Evolutionary conservation across 2,888 invertebrate genomes (phyloP), one percentile per base, ranked within the genome.

Genomic region (Lasioglossum marginatum): DNA sequence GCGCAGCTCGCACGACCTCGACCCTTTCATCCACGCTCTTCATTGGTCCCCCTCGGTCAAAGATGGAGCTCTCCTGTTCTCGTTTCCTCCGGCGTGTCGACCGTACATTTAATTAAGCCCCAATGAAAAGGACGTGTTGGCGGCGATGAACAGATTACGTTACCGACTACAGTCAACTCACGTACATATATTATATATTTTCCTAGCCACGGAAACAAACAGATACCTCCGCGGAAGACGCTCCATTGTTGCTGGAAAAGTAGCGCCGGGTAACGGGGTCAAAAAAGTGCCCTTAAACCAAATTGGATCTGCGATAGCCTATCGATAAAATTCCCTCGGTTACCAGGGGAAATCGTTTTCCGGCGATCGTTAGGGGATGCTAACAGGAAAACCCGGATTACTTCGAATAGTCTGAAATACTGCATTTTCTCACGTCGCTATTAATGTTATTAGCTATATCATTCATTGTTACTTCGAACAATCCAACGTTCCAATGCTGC

Each of bases 51-150:
- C 83, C 84, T 87, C 85, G 73, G 81, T 82, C 80, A 82, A 85
- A 83, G 85, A 81, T 89, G 84, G 52, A 68, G 80, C 85, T 82
- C 88, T 86, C 79, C 87, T 83, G 85, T 75, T 87, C 91, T 88
- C 87, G 85, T 88, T 90, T 90, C 83, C 88, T 89, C 82, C 89
- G 84, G 83, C 87, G 86, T 83, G 90, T 88, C 89, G 85, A 82
- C 80, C 82, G 76, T 88, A 90, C 91, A 93, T 93, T 93, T 92
- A 93, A 93, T 93, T 93, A 93, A 93, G 91, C 89, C 89, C 90
- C 93, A 92, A 93, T 93, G 92, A 92, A 93, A 93, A 92, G 92
- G 91, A 93, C 89, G 91, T 83, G 92, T 89, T 89, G 88, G 87
- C 85, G 87, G 84, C 88, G 86, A 88, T 90, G 88, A 84, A 86